Base-by-base conservation (phyloP, 2,888 invertebrate species). In the Leptinotarsa rubiginosa region DNA sequence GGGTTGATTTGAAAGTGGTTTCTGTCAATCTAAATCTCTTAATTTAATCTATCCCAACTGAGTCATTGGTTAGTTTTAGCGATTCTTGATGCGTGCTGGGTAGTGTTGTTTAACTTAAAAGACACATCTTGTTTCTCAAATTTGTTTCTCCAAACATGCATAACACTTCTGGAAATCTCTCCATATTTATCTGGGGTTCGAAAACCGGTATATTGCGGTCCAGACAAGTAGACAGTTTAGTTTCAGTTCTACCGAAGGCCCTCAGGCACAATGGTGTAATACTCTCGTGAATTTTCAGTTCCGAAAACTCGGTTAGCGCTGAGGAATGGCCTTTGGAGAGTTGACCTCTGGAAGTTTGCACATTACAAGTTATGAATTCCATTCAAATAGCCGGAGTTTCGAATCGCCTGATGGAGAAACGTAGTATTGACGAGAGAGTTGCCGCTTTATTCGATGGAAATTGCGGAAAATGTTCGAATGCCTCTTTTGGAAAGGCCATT, bases 351-450 rank as follows among this genome's bases (percentile, higher is more conserved):
- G 22, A 56, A 56, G 56, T 56, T 56, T 22, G 56, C 22, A 22
- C 56, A 56, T 56, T 56, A 56, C 25, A 22, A 56, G 56, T 56
- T 56, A 56, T 56, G 56, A 56, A 56, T 56, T 56, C 56, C 56
- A 22, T 56, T 22, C 56, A 56, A 56, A 56, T 56, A 56, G 20
- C 20, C 16, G 25, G 15, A 56, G 20, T 56, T 56, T 56, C 56
- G 20, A 12, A 56, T 22, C 56, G 22, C 22, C 56, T 22, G 56
- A 56, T 56, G 22, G 56, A 56, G 22, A 12, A 56, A 56, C 56
- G 15, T 56, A 56, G 56, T 56, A 56, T 22, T 22, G 56, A 22
- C 56, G 20, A 56, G 22, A 56, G 15, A 56, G 56, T 56, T 56
- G 18, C 56, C 56, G 13, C 22, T 56, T 20, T 56, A 22, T 20